These are phyloP conservation scores for Lamellibrachia columna DNA, from an alignment of 2,888 invertebrate genomes.

Conservation along the genomic window DNA sequence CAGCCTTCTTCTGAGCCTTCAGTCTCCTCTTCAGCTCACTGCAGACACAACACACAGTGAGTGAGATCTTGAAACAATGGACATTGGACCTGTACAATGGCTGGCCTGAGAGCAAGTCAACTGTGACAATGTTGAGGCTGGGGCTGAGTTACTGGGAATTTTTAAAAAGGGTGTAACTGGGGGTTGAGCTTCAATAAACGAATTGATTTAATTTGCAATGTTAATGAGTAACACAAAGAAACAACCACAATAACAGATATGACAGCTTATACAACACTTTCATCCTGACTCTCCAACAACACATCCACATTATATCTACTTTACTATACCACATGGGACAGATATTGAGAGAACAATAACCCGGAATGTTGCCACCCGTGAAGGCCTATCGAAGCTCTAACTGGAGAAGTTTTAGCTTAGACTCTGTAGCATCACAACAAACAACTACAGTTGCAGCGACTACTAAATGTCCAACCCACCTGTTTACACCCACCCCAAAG, in stretches of 20 bases:
- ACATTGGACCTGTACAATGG: not conserved
- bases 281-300: not conserved
- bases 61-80: not conserved
- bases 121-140: not conserved
- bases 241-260: not conserved
- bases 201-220: not conserved
- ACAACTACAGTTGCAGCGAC: not conserved
- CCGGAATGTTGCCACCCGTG: not conserved
- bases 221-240: not conserved
- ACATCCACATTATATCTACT: not conserved
- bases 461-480: conserved; percentile 12
- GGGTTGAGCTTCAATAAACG: not conserved
- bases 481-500: conserved; percentile 9
- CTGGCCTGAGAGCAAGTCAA: not conserved
- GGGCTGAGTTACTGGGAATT: not conserved
- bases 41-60: conserved; percentile 37
- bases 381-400: not conserved
- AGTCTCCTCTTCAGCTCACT: conserved; percentile 93
- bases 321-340: not conserved
- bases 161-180: not conserved
- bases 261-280: not conserved
- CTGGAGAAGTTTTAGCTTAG: not conserved
- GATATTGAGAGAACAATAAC: not conserved
- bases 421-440: not conserved
- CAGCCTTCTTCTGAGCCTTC: conserved; percentile 92